Base-by-base conservation (phyloP, 1,140 invertebrate species). In the Batillaria attramentaria region DNA sequence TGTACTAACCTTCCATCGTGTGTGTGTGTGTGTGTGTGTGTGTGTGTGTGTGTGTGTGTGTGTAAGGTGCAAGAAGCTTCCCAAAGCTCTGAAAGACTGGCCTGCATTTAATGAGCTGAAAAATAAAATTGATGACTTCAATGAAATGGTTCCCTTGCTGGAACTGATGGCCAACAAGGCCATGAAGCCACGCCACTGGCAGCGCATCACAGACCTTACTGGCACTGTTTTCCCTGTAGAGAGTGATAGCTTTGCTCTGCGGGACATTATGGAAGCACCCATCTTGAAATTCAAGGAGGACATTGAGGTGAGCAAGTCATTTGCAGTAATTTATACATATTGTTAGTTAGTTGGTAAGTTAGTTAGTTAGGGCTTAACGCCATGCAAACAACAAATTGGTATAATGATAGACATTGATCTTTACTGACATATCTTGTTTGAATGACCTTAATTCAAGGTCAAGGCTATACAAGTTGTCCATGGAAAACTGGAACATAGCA, bases 121-220 rank as follows among this genome's bases (percentile, higher is more conserved):
- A 88, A 96, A 97, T 84, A 98, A 96, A 1, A 98, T 99, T 73
- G 97, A 99, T 87, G 97, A 99, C 87, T 99, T 99, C 89, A 98
- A 97, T 90, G 97, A 98, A 87, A 97, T 98, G 94, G 98, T 97
- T 89, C 97, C 97, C 0, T 91, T 98, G 8, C 91, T 99, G 74
- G 97, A 98, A 91, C 90, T 98, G 79, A 98, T 98, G 97, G 95
- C 97, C 0, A 99, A 99, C 91, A 98, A 97, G 91, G 97, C 97
- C 0, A 98, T 99, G 97, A 98, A 98, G 90, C 95, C 95, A 10
- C 93, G 97, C 10, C 97, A 99, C 90, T 99, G 97, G 97, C 95
- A 97, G 84, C 93, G 96, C 83, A 97, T 99, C 74, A 95, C 97
- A 92, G 96, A 98, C 87, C 94, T 97, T 20, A 97, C 97, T n/a